phyloP scores from a whole-genome alignment of 2,797 vertebrate species.

The Lycodopsis pacificus region DNA sequence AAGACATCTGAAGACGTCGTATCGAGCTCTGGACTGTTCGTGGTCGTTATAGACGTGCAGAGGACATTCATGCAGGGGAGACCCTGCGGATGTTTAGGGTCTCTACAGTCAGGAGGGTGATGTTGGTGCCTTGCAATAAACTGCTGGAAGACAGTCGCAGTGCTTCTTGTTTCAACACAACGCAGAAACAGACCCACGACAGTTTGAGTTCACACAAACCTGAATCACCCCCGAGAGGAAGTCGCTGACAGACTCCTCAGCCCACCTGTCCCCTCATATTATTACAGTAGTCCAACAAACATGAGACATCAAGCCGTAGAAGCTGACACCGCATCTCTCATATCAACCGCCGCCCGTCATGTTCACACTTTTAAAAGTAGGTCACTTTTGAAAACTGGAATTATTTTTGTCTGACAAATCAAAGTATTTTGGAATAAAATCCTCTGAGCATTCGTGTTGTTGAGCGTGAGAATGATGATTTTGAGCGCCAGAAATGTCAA shows the following conservation, averaged over 20 bases:
- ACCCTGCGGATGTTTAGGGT: background rate
- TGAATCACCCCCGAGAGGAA: too few relatives aligned
- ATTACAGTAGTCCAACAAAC: background rate
- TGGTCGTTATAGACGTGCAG: too few relatives aligned
- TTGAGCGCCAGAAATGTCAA: background rate
- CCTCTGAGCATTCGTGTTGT: background rate
- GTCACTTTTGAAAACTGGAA: constrained; percentile 3
- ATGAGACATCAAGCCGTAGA: background rate
- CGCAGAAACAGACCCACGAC: background rate
- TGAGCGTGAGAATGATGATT: background rate
- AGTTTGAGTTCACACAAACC: too few relatives aligned
- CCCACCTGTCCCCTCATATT: background rate
- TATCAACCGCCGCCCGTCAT: background rate
- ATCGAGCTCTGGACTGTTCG: too few relatives aligned
- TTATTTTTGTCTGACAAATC: constrained; percentile 5
- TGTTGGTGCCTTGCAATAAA: constrained; percentile 18
- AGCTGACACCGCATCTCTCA: background rate
- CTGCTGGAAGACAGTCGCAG: background rate
- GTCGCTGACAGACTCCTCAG: too few relatives aligned
- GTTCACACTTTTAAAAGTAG: constrained; percentile 1
- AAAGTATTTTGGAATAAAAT: background rate
- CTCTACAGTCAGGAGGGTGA: background rate
- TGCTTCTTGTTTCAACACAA: background rate
- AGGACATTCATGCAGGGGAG: too few relatives aligned
- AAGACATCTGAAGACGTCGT: too few relatives aligned